These are phyloP conservation scores for Psittacula cyanocephala DNA, from an alignment of 2,113 vertebrate species.

Conservation along the genomic window DNA sequence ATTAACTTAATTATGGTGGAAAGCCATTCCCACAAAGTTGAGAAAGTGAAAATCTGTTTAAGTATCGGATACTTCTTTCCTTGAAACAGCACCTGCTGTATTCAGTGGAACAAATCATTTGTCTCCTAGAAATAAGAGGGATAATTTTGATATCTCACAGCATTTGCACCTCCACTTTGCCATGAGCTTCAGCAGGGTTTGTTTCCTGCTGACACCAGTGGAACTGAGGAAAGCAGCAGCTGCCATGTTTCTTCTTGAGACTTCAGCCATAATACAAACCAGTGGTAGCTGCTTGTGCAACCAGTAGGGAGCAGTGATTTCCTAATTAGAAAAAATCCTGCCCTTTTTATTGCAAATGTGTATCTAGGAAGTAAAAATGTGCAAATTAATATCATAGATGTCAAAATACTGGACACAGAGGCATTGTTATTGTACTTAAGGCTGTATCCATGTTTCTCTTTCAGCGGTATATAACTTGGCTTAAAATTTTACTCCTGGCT, in stretches of 20 bases:
- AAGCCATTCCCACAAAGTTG: neutral
- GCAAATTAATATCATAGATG: conserved; percentile 12
- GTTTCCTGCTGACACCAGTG: conserved; percentile 11
- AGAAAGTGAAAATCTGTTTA: neutral
- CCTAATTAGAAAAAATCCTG: neutral
- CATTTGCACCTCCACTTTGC: neutral
- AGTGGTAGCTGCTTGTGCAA: neutral
- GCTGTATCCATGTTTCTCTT: conserved; percentile 46
- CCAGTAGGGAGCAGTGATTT: neutral
- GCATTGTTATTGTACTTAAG: conserved; percentile 29
- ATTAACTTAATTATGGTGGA: neutral
- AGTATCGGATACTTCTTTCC: neutral
- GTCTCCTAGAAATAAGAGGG: neutral
- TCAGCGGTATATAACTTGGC: conserved; percentile 48
- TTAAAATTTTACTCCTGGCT: conserved; percentile 30
- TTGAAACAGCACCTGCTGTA: neutral
- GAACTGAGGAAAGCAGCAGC: neutral
- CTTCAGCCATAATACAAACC: neutral
- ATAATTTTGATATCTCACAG: neutral
- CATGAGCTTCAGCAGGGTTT: neutral
- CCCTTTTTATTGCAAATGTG: neutral
- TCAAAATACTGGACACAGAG: conserved; percentile 37
- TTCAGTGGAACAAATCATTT: neutral
- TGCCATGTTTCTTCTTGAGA: neutral
- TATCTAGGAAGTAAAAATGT: conserved; percentile 20